Base-by-base conservation (phyloP, 2,797 vertebrate species). In the Corythornis leucogaster region DNA sequence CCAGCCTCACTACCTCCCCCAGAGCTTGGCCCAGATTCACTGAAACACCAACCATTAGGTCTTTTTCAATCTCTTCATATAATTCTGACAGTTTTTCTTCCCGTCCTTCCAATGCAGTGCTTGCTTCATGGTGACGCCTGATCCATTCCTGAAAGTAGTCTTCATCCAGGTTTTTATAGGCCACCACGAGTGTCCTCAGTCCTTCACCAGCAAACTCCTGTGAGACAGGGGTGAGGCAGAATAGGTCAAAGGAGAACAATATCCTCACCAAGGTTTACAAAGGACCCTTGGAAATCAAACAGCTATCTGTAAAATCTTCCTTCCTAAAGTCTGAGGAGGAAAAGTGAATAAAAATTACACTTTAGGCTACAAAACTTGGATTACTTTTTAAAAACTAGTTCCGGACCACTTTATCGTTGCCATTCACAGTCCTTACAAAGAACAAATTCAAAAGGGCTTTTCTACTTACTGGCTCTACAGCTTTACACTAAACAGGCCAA, bases 131-230 rank as follows among this genome's bases (percentile, higher is more conserved):
- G 95, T 99, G 98, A 38, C 98, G 98, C 58, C 38, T 75, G 84
- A 43, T 97, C 99, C 99, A 99, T 2, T 94, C 76, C 12, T 85
- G 76, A 90, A 98, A 98, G 85, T 98, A 98, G 1, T 15, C 46
- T 75, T 98, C 85, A 2, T 99, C 98, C 94, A 99, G 30, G 77
- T 98, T 97, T 91, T 98, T 98, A 86, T 98, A 99, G 83, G 99
- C 99, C 90, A 99, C 97, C 28, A 97, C 98, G 0, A 99, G 97
- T 2, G 99, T 99, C 57, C 98, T 98, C 63, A 99, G 97, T 53
- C 99, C 99, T n/a, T 99, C 98, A 9, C 98, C 97, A 19, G 99
- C 99, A 96, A 98, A 99, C 70, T 98, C 98, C 99, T 99, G 59
- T 5, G 62, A 95, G 68, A 94, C 40, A 92, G 28, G 7, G 24